A percentile compares a stretch with the other conserved stretches of the same genome.
phyloP scores from a whole-genome alignment of 2,888 invertebrate species.

The Cartodere bifasciata region DNA sequence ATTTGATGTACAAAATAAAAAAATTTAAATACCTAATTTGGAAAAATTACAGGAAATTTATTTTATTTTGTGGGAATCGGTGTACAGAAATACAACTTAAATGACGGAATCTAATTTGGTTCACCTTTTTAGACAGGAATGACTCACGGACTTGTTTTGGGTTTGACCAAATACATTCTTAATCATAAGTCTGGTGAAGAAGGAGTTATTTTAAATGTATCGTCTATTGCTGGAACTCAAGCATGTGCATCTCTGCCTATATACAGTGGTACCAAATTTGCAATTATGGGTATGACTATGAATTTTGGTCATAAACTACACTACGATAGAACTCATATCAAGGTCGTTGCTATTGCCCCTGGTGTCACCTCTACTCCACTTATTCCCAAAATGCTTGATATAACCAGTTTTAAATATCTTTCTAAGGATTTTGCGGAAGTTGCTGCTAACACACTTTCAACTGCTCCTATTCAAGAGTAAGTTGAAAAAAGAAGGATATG shows the following conservation, averaged over 20 bases:
- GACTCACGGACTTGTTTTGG: conserved; percentile 32
- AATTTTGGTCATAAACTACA: conserved; percentile 24
- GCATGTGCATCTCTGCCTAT: conserved; percentile 26
- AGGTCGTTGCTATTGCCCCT: conserved; percentile 32
- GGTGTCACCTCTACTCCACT: conserved; percentile 33
- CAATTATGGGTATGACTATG: conserved; percentile 26
- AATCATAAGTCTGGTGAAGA: conserved; percentile 36
- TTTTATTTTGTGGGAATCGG: too few relatives aligned
- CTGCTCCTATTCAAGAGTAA: too few relatives aligned
- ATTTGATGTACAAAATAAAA: too few relatives aligned
- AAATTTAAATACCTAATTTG: too few relatives aligned
- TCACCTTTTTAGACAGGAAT: conserved; percentile 35
- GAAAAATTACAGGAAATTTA: too few relatives aligned
- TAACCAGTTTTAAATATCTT: too few relatives aligned
- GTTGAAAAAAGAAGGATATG: too few relatives aligned
- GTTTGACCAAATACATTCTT: conserved; percentile 34
- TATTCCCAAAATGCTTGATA: too few relatives aligned
- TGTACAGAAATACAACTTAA: too few relatives aligned
- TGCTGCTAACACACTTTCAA: too few relatives aligned
- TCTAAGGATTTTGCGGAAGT: too few relatives aligned
- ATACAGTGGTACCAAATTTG: conserved; percentile 32
- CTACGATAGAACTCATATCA: conserved; percentile 29
- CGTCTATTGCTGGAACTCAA: conserved; percentile 34
- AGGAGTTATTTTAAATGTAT: conserved; percentile 36
- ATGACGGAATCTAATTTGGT: too few relatives aligned